These are phyloP conservation scores for Ptychodera flava DNA, from an alignment of 35 echinoderm and acorn worm species.

Conservation along the genomic window DNA sequence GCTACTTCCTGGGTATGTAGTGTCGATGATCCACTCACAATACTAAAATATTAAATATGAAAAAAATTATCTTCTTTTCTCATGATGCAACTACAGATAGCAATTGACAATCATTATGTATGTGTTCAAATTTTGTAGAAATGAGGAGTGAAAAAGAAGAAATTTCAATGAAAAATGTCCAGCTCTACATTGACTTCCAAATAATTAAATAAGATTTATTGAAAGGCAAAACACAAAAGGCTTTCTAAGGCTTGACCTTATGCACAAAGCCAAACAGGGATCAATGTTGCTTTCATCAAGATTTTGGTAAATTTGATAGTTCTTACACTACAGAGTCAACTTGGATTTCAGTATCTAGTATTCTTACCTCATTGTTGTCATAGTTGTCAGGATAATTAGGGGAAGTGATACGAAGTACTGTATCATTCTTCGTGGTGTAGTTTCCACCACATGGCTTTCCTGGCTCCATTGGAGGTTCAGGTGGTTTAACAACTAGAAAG, in stretches of 20 bases:
- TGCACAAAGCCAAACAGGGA: too few relatives aligned
- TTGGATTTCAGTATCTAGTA: too few relatives aligned
- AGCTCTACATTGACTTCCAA: too few relatives aligned
- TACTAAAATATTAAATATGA: neutral
- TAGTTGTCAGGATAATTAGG: slow-evolving; percentile 87
- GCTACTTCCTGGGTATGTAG: neutral
- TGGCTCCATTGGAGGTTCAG: neutral
- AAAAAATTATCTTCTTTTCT: neutral
- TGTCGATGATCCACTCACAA: neutral
- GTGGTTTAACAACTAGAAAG: neutral
- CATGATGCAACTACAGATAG: neutral
- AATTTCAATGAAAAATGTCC: too few relatives aligned
- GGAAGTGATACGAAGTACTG: slow-evolving; percentile 39
- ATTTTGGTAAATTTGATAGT: too few relatives aligned
- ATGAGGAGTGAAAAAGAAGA: neutral
- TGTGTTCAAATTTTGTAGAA: neutral
- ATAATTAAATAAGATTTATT: too few relatives aligned
- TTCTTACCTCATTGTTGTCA: slow-evolving; percentile 20
- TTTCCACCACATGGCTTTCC: slow-evolving; percentile 48
- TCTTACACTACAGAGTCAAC: too few relatives aligned
- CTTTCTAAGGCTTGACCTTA: too few relatives aligned
- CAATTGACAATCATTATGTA: neutral
- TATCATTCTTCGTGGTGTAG: slow-evolving; percentile 12
- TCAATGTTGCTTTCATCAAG: too few relatives aligned
- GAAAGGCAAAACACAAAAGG: too few relatives aligned